phyloP scores from a whole-genome alignment of 2,888 invertebrate genomes.

The Gari tellinella region DNA sequence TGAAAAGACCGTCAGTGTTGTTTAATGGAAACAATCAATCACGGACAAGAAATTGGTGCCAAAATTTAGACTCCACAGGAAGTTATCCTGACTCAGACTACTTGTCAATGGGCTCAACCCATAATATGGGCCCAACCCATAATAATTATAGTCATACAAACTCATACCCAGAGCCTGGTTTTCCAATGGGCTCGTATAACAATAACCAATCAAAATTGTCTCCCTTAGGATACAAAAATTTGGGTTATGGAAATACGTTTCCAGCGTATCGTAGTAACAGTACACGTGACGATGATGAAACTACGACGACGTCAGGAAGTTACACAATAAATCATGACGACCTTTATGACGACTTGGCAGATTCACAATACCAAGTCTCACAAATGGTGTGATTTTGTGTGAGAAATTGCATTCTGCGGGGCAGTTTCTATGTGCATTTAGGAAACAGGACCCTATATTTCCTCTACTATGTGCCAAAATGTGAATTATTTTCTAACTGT shows the following conservation, averaged over 20 bases:
- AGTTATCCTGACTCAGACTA: slow-evolving; percentile 53
- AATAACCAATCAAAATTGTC: slow-evolving; percentile 34
- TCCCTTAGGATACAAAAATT: slow-evolving; percentile 39
- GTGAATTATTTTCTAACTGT: too few relatives aligned
- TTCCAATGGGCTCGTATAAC: slow-evolving; percentile 26
- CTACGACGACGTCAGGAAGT: slow-evolving; percentile 78
- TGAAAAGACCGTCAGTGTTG: too few relatives aligned
- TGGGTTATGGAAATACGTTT: slow-evolving; percentile 34
- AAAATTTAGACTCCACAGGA: slow-evolving; percentile 26
- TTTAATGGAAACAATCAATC: too few relatives aligned
- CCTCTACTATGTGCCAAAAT: too few relatives aligned
- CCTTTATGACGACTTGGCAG: slow-evolving; percentile 58
- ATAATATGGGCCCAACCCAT: slow-evolving; percentile 16
- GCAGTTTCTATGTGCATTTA: too few relatives aligned
- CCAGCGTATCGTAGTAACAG: slow-evolving; percentile 46
- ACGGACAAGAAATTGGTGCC: slow-evolving; percentile 46
- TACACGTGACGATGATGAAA: slow-evolving; percentile 63
- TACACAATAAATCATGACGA: slow-evolving; percentile 69
- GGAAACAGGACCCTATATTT: too few relatives aligned
- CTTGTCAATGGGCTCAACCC: slow-evolving; percentile 36
- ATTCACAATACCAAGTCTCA: slow-evolving; percentile 30
- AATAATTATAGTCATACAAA: slow-evolving; percentile 34
- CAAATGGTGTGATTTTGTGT: slow-evolving; percentile 17
- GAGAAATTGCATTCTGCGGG: background rate
- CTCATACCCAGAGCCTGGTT: slow-evolving; percentile 22